Evolutionary conservation across 2,797 vertebrate genomes (phyloP).

Genomic region (Austrolebias charrua): DNA sequence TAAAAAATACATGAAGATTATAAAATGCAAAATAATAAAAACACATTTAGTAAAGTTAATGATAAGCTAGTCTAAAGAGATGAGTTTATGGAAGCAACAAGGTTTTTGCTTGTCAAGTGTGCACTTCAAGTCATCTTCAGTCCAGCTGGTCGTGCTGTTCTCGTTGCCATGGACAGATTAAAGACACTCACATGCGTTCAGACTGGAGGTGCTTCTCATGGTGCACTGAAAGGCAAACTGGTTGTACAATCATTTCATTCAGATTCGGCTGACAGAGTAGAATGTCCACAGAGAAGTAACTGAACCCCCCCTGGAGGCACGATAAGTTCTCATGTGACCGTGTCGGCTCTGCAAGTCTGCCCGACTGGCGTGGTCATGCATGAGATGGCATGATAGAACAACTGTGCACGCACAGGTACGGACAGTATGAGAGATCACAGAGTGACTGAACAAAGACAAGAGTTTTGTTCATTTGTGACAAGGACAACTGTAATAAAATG

Average conservation of each 20-base stretch:
- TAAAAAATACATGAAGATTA: no score
- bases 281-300: constrained; percentile 56
- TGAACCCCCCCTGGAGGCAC: constrained; percentile 35
- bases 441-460: not conserved
- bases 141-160: not conserved
- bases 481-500: constrained; percentile 28
- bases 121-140: no score
- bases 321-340: constrained; percentile 49
- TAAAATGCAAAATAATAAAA: no score
- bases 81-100: no score
- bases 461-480: constrained; percentile 30
- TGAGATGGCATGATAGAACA: constrained; percentile 26
- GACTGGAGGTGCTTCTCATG: not conserved
- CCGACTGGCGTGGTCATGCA: constrained; percentile 31
- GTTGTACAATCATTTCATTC: constrained; percentile 32
- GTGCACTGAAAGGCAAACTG: constrained; percentile 30
- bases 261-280: constrained; percentile 59
- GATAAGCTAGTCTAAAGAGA: no score
- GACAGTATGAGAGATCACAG: constrained; percentile 19
- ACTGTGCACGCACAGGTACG: constrained; percentile 3
- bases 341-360: constrained; percentile 36
- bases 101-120: no score
- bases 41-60: no score
- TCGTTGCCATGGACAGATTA: constrained; percentile 18
- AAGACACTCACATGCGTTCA: constrained; percentile 21